Percentiles rank a stretch among this genome's conserved stretches.
Evolutionary conservation across 92 coral and sea anemone species (phyloP).

Genomic region (Pocillopora meandrina): DNA sequence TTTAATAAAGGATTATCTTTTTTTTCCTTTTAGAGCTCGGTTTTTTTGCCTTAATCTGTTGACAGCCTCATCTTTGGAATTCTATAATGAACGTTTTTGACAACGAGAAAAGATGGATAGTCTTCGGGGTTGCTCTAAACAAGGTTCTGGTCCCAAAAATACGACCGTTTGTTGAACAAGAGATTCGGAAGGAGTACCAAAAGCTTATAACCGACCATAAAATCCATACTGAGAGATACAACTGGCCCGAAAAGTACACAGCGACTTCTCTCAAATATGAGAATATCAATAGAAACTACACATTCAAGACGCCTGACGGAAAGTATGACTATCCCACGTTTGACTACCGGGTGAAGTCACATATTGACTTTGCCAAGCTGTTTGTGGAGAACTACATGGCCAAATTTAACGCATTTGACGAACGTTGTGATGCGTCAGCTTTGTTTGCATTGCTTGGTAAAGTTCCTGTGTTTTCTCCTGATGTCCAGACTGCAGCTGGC

Average conservation of each 20-base stretch:
- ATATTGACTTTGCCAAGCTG: constrained; percentile 50
- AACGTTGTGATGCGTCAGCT: constrained; percentile 49
- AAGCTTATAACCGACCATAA: not conserved
- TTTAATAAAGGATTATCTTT: too few species aligned
- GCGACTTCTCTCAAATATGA: not conserved
- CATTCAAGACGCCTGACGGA: not conserved
- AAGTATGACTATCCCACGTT: not conserved
- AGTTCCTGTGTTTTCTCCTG: constrained; percentile 29
- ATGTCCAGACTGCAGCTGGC: constrained; percentile 14
- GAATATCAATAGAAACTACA: not conserved
- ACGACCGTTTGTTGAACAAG: not conserved
- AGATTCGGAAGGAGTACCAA: not conserved
- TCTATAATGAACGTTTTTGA: not conserved
- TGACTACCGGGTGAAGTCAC: constrained; percentile 26
- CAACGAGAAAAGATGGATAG: not conserved
- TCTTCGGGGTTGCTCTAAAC: not conserved
- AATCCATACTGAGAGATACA: not conserved
- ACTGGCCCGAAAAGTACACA: not conserved
- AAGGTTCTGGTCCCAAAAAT: not conserved
- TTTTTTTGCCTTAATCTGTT: too few species aligned
- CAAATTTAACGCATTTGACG: constrained; percentile 43
- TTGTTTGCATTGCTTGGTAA: constrained; percentile 41
- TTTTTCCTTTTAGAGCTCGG: too few species aligned
- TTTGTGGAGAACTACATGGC: constrained; percentile 35
- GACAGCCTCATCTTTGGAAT: too few species aligned